Conservation (phyloP, 2,113 vertebrate genomes). For the Girardinichthys multiradiatus region DNA sequence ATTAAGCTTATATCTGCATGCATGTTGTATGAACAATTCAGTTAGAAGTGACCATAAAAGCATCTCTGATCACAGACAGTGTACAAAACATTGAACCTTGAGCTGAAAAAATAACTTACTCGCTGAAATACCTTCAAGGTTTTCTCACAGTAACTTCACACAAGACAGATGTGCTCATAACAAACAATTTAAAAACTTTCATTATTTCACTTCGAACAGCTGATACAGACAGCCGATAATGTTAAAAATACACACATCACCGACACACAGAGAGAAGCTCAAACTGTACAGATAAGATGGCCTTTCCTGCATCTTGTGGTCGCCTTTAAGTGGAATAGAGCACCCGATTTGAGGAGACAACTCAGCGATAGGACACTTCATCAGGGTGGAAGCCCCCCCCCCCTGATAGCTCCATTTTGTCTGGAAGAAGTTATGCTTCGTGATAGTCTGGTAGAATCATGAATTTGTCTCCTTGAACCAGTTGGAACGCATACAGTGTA, state of each 20-base stretch:
- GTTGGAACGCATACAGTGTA: conserved; percentile 51
- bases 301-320: conserved; percentile 38
- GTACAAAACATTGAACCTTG: not conserved
- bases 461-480: conserved; percentile 46
- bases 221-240: conserved; percentile 37
- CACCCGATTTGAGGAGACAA: conserved; percentile 69
- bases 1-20: too few species aligned
- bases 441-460: conserved; percentile 63
- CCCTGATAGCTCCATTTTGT: conserved; percentile 66
- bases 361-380: conserved; percentile 69
- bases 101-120: not conserved
- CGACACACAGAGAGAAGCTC: conserved; percentile 31
- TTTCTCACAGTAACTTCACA: not conserved
- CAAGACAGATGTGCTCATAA: conserved; percentile 11
- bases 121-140: not conserved
- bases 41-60: not conserved
- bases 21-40: not conserved
- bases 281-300: conserved; percentile 60
- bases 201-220: conserved; percentile 16
- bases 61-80: not conserved
- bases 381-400: conserved; percentile 54
- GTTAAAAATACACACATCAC: conserved; percentile 48
- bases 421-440: conserved; percentile 69
- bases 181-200: conserved; percentile 6
- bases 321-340: conserved; percentile 55